These are phyloP conservation scores for Manis crassicaudata DNA, from an alignment of 2,797 vertebrate species.

Conservation along the genomic window DNA sequence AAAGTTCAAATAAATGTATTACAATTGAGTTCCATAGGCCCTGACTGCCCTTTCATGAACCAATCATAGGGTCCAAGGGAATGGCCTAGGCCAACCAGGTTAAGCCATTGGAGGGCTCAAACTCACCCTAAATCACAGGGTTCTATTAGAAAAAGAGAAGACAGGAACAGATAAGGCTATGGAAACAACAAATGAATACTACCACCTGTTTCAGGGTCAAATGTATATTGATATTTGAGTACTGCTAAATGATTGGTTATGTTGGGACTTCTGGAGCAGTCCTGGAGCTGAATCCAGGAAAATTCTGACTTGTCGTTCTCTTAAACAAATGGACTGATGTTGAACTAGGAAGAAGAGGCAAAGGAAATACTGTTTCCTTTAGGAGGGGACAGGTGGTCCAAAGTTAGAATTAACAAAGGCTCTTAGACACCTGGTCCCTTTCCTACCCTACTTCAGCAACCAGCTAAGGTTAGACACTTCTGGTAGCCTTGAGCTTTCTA, in stretches of 20 bases:
- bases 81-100: not conserved
- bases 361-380: not conserved
- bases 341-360: not conserved
- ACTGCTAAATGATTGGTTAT: not conserved
- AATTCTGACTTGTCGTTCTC: conserved; percentile 19
- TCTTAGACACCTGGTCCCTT: not conserved
- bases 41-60: not conserved
- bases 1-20: conserved; percentile 24
- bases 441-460: not conserved
- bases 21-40: not conserved
- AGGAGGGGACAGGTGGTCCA: not conserved
- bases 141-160: conserved; percentile 26
- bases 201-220: not conserved
- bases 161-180: not conserved
- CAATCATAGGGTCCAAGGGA: not conserved
- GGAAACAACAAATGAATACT: not conserved
- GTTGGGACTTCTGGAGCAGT: not conserved
- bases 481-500: not conserved
- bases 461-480: not conserved
- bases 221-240: not conserved
- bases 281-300: not conserved
- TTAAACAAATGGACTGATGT: not conserved
- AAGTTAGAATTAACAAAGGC: not conserved
- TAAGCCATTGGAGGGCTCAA: not conserved
- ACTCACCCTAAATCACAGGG: not conserved